A percentile compares a stretch with the other conserved stretches of the same genome.
These are phyloP conservation scores for Aphis craccivora DNA, from an alignment of 1,140 invertebrate species.

Conservation along the genomic window DNA sequence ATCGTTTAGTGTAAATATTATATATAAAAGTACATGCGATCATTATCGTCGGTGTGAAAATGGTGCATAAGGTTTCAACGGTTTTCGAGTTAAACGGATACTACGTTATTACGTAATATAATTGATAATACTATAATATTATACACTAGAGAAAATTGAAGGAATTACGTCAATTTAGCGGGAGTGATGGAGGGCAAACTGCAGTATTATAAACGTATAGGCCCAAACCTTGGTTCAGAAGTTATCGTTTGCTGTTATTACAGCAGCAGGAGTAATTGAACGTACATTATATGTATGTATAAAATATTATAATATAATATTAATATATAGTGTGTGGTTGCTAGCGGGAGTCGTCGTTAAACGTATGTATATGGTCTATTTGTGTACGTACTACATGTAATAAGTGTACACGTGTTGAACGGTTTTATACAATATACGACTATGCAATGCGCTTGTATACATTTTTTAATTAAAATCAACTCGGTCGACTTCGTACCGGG, in stretches of 20 bases:
- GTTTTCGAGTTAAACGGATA: not conserved
- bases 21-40: too few relatives aligned
- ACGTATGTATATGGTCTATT: not conserved
- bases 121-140: too few relatives aligned
- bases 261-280: not conserved
- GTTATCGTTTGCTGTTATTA: too few relatives aligned
- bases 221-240: not conserved
- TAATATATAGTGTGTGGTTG: not conserved
- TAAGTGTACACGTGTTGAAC: not conserved
- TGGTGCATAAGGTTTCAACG: too few relatives aligned
- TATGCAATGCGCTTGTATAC: not conserved
- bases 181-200: not conserved
- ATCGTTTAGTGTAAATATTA: too few relatives aligned
- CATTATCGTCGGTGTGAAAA: not conserved
- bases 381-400: not conserved
- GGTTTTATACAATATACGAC: not conserved
- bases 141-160: too few relatives aligned
- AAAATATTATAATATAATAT: not conserved
- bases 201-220: not conserved
- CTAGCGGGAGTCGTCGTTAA: not conserved
- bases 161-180: too few relatives aligned
- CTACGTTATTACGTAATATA: too few relatives aligned
- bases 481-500: slow-evolving; percentile 14
- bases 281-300: not conserved
- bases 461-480: slow-evolving; percentile 52